Evolutionary conservation across 2,113 vertebrate genomes (phyloP).

Genomic region (Rhabdomys dilectus): DNA sequence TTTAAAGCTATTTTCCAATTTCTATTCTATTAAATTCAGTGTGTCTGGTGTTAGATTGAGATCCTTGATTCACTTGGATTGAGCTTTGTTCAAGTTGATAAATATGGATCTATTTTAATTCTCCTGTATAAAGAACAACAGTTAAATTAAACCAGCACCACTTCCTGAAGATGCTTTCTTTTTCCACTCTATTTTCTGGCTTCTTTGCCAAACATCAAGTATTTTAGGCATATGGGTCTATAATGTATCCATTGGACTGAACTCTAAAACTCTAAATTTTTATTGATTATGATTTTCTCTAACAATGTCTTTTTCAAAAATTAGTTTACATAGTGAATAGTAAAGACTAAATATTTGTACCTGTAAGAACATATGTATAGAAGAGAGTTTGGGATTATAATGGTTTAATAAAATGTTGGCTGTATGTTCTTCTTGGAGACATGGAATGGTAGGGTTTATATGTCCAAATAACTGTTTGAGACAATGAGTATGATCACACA

Average conservation of each 20-base stretch:
- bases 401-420: neutral
- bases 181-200: too few relatives aligned
- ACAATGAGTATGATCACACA: neutral
- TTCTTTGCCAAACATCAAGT: too few relatives aligned
- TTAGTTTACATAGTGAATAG: neutral
- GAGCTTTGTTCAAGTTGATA: too few relatives aligned
- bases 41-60: too few relatives aligned
- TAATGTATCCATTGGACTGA: rapidly evolving
- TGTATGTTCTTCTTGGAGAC: neutral
- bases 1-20: too few relatives aligned
- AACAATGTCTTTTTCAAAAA: neutral
- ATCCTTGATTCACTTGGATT: too few relatives aligned
- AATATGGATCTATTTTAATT: too few relatives aligned
- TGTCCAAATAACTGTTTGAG: neutral
- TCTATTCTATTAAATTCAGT: too few relatives aligned
- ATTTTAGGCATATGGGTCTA: too few relatives aligned
- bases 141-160: too few relatives aligned
- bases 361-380: neutral
- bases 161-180: too few relatives aligned
- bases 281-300: neutral
- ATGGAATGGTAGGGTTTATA: neutral
- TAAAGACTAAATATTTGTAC: neutral
- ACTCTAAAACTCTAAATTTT: neutral
- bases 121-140: too few relatives aligned
- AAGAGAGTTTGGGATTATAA: neutral